These are phyloP conservation scores for Watsonalla cultraria DNA, from an alignment of 2,888 invertebrate species.

Conservation along the genomic window DNA sequence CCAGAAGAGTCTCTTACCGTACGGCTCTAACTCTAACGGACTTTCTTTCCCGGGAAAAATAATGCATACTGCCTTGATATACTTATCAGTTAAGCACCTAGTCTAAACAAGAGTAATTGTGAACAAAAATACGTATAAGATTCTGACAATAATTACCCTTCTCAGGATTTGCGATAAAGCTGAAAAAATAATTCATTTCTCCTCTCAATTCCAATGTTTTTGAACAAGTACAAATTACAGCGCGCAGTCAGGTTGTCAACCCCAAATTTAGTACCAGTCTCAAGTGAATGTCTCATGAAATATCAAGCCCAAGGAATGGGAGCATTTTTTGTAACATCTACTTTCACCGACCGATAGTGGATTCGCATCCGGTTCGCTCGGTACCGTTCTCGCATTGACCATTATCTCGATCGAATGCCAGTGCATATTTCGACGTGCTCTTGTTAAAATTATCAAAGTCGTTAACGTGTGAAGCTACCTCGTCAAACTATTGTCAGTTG, in stretches of 20 bases:
- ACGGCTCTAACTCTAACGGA: no score
- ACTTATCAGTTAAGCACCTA: no score
- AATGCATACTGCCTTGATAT: no score
- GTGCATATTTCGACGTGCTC: conserved; percentile 34
- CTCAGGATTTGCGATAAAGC: no score
- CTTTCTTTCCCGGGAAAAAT: no score
- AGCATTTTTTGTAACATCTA: conserved; percentile 77
- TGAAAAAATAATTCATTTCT: no score
- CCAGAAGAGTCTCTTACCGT: no score
- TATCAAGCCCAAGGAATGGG: conserved; percentile 73
- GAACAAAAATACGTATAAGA: no score
- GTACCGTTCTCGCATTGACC: conserved; percentile 60
- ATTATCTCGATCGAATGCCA: conserved; percentile 47
- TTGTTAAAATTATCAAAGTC: conserved; percentile 10
- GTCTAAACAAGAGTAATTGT: no score
- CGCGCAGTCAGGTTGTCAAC: conserved; percentile 2
- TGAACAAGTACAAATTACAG: conserved; percentile 8
- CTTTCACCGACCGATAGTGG: conserved; percentile 73
- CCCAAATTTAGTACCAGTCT: conserved; percentile 19
- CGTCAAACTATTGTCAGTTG: neutral
- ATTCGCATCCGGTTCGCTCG: conserved; percentile 67
- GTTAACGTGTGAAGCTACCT: conserved; percentile 3
- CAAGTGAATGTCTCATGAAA: conserved; percentile 74
- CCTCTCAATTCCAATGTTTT: neutral
- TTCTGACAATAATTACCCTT: no score